phyloP scores from a whole-genome alignment of 2,797 vertebrate genomes.

The Heterohyrax brucei region DNA sequence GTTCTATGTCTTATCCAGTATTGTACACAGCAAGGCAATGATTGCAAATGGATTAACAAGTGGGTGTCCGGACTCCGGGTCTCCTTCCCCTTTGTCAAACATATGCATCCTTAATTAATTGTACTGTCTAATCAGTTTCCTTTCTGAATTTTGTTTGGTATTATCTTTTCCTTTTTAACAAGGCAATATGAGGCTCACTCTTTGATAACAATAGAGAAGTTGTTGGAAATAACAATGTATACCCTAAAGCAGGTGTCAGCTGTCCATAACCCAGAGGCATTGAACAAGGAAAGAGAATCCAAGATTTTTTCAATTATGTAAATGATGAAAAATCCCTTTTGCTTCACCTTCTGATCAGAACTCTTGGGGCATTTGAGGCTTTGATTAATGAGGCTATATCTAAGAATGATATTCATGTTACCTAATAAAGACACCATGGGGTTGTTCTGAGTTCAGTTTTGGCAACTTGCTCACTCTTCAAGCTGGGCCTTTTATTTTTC shows the following conservation, averaged over 20 bases:
- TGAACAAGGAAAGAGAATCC: conserved; percentile 81
- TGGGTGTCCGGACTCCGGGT: no score
- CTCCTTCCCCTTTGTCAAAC: background rate
- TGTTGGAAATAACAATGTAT: background rate
- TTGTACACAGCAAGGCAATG: background rate
- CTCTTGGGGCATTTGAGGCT: conserved; percentile 67
- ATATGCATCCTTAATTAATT: background rate
- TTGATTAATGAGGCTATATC: conserved; percentile 82
- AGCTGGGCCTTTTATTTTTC: conserved; percentile 73
- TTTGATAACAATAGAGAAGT: conserved; percentile 31
- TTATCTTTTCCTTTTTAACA: background rate
- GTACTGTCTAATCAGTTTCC: background rate
- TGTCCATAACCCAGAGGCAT: conserved; percentile 76
- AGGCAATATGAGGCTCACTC: background rate
- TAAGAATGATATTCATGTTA: conserved; percentile 81
- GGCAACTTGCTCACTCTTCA: conserved; percentile 86
- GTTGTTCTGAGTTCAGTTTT: conserved; percentile 79
- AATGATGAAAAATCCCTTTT: conserved; percentile 86
- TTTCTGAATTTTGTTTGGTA: background rate
- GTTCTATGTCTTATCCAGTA: background rate
- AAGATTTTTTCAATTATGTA: conserved; percentile 84
- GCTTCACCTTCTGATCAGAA: conserved; percentile 78
- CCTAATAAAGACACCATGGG: conserved; percentile 84
- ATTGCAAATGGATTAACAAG: background rate
- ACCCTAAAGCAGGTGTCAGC: conserved; percentile 79